Evolutionary conservation across 2,797 vertebrate genomes (phyloP), one percentile per base, ranked within the genome.

Genomic region (Amniataba percoides): DNA sequence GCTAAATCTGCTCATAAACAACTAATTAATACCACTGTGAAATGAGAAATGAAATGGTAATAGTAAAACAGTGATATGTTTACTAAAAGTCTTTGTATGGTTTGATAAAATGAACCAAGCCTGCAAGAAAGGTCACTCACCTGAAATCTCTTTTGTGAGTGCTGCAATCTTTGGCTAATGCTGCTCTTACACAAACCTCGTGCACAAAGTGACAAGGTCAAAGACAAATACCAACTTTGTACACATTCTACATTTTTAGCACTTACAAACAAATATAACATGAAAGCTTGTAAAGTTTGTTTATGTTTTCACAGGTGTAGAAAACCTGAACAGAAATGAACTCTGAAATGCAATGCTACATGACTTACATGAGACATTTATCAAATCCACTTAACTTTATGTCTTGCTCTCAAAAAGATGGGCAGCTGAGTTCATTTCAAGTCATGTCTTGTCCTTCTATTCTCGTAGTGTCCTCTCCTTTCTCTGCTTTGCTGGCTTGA

Each of bases 31-130:
- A 2, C 6, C 15, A 25, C 13, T 46, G 23, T 1, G 36, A 36
- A n/a, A 21, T 13, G 21, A 55, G 42, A n/a, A 43, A 55, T 55
- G 2, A 46, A 14, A 27, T 19, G 14, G 12, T 52, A 21, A 36
- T 36, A 7, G 34, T 10, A 70, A 49, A 59, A 36, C 31, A 59
- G 49, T 36, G 1, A 25, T 71, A 1, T 43, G n/a, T 58, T 64
- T 16, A 43, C 36, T 48, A 16, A 21, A 49, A 0, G 15, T 21
- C 14, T 46, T 45, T 27, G 16, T 21, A 23, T 42, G 55, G 13
- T 45, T 68, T 13, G n/a, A 36, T 71, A 14, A 77, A 59, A 55
- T 43, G 11, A 63, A 56, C 34, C 11, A 60, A 71, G 23, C 15
- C 23, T 10, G 18, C 18, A 3, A 51, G 23, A 36, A 15, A 9